Conservation (phyloP, 2,797 vertebrate species). For the Falco novaeseelandiae region DNA sequence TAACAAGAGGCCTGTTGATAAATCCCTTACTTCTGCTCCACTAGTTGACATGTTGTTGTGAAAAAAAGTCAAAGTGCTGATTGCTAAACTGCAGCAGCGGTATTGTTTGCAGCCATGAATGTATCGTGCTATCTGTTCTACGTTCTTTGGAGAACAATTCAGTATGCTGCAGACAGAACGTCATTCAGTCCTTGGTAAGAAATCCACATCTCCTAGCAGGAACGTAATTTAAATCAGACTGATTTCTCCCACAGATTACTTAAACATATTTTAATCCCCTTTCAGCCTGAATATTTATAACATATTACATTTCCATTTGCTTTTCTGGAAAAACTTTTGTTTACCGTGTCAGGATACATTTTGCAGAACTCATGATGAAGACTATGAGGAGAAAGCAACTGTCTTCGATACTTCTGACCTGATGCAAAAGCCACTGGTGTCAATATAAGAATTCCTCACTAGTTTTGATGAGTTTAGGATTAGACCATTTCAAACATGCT, state of each 20-base stretch:
- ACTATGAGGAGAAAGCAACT: neutral
- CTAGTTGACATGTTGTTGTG: neutral
- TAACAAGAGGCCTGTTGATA: neutral
- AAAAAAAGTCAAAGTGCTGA: neutral
- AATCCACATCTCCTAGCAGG: neutral
- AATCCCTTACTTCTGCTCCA: neutral
- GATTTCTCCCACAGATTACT: constrained; percentile 42
- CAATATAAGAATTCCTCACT: neutral
- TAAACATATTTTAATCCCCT: constrained; percentile 42
- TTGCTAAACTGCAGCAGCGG: neutral
- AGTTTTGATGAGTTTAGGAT: neutral
- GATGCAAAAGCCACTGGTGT: neutral
- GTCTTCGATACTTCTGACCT: neutral
- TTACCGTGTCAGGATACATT: neutral
- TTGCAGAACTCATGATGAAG: neutral
- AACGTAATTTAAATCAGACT: constrained; percentile 28
- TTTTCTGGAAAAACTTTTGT: constrained; percentile 36
- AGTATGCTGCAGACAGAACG: neutral
- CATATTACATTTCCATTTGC: constrained; percentile 31
- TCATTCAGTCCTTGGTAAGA: neutral
- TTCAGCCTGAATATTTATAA: constrained; percentile 45
- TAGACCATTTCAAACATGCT: neutral
- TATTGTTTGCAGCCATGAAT: neutral
- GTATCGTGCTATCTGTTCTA: fast-evolving
- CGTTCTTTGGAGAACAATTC: neutral